Base-by-base conservation (phyloP, 2,888 invertebrate species). In the Drosophila sordidula region DNA sequence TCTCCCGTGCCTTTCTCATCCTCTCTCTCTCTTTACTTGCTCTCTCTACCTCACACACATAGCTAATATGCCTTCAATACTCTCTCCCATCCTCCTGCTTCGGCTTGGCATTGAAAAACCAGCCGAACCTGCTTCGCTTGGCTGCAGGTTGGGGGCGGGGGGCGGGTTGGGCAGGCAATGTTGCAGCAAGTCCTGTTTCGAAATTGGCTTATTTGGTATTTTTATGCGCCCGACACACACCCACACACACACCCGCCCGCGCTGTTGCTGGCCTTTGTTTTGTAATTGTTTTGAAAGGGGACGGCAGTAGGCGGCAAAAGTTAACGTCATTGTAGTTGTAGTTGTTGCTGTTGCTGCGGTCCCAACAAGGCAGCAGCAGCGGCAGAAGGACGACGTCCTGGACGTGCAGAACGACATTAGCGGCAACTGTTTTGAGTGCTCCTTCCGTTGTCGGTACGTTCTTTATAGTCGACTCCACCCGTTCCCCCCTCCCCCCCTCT, bases 391-490 rank as follows among this genome's bases (percentile, higher is more conserved):
- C 84, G 65, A 59, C 58, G 51, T 75, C 77, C 62, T 78, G 70
- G 76, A 66, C 71, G 79, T 64, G 50, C 61, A 67, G 68, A 65
- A 58, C 72, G 70, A 87, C 88, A 89, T 86, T 87, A 89, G 85
- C 80, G 89, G 85, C 85, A 89, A 86, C 89, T 89, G 86, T 89
- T 85, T 79, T 86, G 88, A 87, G 85, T 87, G 85, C 89, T 84
- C 68, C 85, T 78, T 89, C 87, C 83, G 84, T 73, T 78, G 84
- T 65, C 84, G 85, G 85, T 80, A 61, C 73, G 77, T 88, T 88
- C 86, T 87, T 87, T 82, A 83, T 86, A 83, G 86, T 79, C 69
- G 39, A 56, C 52, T 34, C 38, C 56, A 46, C 55, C 29, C 52
- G 32, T 12, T 36, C 22, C 12, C 39, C 11, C 18, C 34, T 8